These are phyloP conservation scores for Xestobium rufovillosum DNA, from an alignment of 2,888 invertebrate species.

Conservation along the genomic window DNA sequence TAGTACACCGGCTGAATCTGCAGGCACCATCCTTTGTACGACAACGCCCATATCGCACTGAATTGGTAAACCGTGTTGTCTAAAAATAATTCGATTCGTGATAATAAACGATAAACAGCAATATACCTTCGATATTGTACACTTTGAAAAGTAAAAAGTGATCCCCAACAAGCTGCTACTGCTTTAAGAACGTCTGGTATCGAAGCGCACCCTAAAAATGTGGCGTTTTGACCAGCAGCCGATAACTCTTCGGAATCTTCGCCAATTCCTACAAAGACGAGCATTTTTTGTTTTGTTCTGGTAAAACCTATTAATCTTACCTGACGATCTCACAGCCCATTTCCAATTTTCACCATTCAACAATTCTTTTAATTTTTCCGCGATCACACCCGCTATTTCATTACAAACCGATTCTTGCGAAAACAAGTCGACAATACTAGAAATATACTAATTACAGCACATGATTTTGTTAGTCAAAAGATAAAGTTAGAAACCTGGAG, in stretches of 20 bases:
- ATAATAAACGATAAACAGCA: slow-evolving; percentile 7
- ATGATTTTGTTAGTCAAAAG: too few species aligned
- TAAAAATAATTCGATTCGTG: slow-evolving; percentile 29
- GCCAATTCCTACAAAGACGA: slow-evolving; percentile 51
- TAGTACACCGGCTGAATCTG: slow-evolving; percentile 69
- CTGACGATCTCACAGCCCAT: slow-evolving; percentile 59
- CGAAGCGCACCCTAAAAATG: slow-evolving; percentile 59
- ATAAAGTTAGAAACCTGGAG: too few species aligned
- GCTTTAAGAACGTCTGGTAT: slow-evolving; percentile 49
- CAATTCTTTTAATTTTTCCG: slow-evolving; percentile 13
- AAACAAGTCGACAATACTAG: slow-evolving; percentile 15
- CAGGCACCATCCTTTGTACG: slow-evolving; percentile 66
- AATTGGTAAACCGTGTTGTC: slow-evolving; percentile 66
- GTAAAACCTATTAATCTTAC: slow-evolving; percentile 14
- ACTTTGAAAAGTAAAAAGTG: slow-evolving; percentile 68
- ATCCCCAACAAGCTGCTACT: slow-evolving; percentile 73
- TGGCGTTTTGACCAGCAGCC: slow-evolving; percentile 79
- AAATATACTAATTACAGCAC: slow-evolving; percentile 3
- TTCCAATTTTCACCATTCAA: slow-evolving; percentile 31
- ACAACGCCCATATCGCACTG: slow-evolving; percentile 68
- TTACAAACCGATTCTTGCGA: slow-evolving; percentile 8
- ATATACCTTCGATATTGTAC: slow-evolving; percentile 66
- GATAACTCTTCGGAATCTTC: slow-evolving; percentile 76
- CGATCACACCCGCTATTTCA: slow-evolving; percentile 9
- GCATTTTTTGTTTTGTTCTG: not conserved